phyloP scores from a whole-genome alignment of 2,797 vertebrate species.

The Phylloscopus collybita region DNA sequence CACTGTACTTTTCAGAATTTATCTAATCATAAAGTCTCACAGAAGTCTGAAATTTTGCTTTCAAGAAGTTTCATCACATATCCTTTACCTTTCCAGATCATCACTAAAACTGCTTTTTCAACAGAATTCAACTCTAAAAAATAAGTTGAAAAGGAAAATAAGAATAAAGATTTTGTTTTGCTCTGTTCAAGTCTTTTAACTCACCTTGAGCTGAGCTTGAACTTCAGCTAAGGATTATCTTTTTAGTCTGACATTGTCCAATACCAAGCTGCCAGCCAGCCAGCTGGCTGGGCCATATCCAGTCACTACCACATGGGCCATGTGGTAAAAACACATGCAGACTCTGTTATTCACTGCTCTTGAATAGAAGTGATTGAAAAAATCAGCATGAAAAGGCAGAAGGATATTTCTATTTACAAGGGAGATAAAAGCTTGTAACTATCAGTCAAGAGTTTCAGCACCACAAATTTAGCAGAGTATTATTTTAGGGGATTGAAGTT shows the following conservation, averaged over 20 bases:
- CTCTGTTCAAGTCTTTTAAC: neutral
- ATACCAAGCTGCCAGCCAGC: neutral
- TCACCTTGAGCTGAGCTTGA: neutral
- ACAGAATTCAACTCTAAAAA: neutral
- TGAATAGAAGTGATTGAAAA: neutral
- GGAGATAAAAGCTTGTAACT: neutral
- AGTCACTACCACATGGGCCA: neutral
- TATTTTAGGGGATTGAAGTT: neutral
- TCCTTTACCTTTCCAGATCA: neutral
- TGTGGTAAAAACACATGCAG: neutral
- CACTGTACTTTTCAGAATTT: constrained; percentile 24
- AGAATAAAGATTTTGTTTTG: neutral
- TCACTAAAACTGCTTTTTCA: neutral
- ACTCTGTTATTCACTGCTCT: neutral
- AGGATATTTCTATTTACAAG: neutral
- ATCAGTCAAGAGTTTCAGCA: constrained; percentile 45
- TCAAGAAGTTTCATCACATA: neutral
- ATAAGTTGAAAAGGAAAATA: neutral
- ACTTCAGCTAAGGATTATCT: neutral
- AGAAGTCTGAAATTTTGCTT: constrained; percentile 14
- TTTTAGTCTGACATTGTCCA: neutral
- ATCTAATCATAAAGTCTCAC: neutral
- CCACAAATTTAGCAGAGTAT: neutral
- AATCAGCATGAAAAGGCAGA: neutral
- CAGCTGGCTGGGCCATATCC: neutral